Base-by-base conservation (phyloP, 1,140 invertebrate species). In the Stegodyphus dumicola region DNA sequence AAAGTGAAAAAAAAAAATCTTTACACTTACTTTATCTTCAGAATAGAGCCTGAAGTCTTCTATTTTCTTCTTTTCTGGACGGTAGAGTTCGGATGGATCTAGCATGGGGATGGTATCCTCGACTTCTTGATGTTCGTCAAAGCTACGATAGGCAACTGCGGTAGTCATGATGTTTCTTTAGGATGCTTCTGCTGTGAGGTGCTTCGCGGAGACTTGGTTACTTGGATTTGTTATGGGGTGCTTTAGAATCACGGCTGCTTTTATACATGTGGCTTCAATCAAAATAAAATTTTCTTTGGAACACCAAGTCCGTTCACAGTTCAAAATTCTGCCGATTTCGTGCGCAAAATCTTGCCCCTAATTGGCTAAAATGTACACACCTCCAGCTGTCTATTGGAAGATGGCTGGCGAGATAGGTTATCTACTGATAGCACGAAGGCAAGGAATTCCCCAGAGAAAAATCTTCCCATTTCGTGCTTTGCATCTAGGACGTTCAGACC, bases 31-130 rank as follows among this genome's bases (percentile, higher is more conserved):
- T 33, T 92, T 91, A 88, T 96, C 94, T 6, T 94, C 90, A 9
- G 92, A 91, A 89, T 94, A 97, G 89, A 96, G 93, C 11, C 96
- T 92, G 89, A 96, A 97, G 9, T 93, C 90, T 51, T 90, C 91
- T 6, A 94, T 86, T 51, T 60, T 64, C 6, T 93, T 74, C 67
- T 88, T 88, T 90, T 96, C 95, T 6, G 95, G 95, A 11, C 95
- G 92, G 7, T 94, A 90, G 51, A 94, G 91, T 87, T 94, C 93
- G 3, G 94, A 95, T 5, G 94, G 94, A 89, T 95, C 95, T 6
- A 89, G 54, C 53, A 88, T 83, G 65, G 17, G 6, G 0, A 66
- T 7, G 11, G 69, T 3, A 33, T 33, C 3, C 33, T 64, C n/a
- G 48, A 33, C 0, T 78, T 51, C 56, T 11, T 60, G 56, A 60